Percentiles rank a stretch among this genome's conserved stretches.
These are phyloP conservation scores for Amitus sp. DNA, from an alignment of 2,888 invertebrate genomes.

Conservation along the genomic window DNA sequence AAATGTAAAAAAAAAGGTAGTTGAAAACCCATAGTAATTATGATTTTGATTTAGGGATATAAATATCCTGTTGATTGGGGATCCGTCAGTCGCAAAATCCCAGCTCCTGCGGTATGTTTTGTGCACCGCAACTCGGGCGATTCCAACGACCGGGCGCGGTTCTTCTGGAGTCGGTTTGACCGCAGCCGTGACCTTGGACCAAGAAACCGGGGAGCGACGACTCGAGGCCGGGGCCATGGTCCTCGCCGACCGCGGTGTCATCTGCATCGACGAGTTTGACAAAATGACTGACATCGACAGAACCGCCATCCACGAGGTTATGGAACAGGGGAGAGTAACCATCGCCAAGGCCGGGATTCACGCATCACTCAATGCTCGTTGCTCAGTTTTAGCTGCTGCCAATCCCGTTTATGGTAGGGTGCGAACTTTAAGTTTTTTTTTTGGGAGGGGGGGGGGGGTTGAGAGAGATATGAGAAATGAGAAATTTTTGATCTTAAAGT, in stretches of 20 bases:
- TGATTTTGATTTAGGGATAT: conserved; percentile 73
- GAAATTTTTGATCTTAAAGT: no score
- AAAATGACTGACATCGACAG: conserved; percentile 99
- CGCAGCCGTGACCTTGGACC: conserved; percentile 96
- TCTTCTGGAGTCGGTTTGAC: conserved; percentile 99
- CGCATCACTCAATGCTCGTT: conserved; percentile 95
- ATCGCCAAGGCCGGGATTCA: conserved; percentile 99
- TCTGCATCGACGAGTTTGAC: conserved; percentile 98
- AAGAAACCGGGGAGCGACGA: conserved; percentile 88
- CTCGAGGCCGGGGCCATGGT: conserved; percentile 99
- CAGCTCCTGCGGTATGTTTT: conserved; percentile 94
- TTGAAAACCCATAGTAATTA: no score
- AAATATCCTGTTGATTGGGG: conserved; percentile 94
- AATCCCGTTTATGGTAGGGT: conserved; percentile 98
- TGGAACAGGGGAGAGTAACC: conserved; percentile 98
- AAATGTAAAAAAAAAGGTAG: no score
- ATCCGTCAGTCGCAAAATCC: conserved; percentile 99
- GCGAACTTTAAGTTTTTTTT: conserved; percentile 37
- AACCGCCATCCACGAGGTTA: conserved; percentile 99
- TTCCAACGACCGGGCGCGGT: conserved; percentile 97
- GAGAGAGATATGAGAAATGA: no score
- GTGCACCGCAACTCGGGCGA: conserved; percentile 93
- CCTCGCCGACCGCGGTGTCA: conserved; percentile 97
- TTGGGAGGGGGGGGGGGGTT: no score
- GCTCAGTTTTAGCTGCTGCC: conserved; percentile 98